Base-by-base conservation (phyloP, 2,797 vertebrate genomes). In the Lepus townsendii region DNA sequence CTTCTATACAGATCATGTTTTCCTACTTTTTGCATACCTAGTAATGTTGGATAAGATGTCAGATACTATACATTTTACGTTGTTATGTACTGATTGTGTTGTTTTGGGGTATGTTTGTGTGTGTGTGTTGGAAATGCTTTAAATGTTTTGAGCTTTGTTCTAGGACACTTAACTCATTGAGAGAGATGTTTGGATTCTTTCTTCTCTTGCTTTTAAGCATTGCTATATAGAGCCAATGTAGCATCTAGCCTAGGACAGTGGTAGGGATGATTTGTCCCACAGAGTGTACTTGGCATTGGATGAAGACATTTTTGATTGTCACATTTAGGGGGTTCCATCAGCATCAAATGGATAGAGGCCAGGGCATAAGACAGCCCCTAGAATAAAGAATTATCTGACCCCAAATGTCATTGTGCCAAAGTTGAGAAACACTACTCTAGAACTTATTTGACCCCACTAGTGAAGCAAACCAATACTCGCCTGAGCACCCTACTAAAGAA, bases 151-250 rank as follows among this genome's bases (percentile, higher is more conserved):
- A 42, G 27, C 16, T 27, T 30, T 89, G 8, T 92, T 84, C 80
- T 71, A 9, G 24, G 30, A 84, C 8, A 54, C 65, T 66, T 60
- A 63, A 35, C 54, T 82, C 76, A 80, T 1, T 83, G 11, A 87
- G 42, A 87, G 35, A 65, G 91, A 82, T 30, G 32, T 50, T 75
- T 95, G 57, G 32, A 32, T 80, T 77, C 17, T 93, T 86, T 85
- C 27, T 82, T 4, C 12, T 77, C 24, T 94, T 90, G 42, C 4
- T 90, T 85, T 79, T 89, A 22, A 83, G 66, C 50, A 87, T 87
- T 77, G 27, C 27, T 80, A 60, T 66, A 30, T 75, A 92, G 60
- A 63, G 42, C 73, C 62, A 63, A 14, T 63, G 24, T 5, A 85
- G 27, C 69, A 13, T 38, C 26, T 86, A 54, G 11, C 73, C 14